phyloP scores from a whole-genome alignment of 2,888 invertebrate genomes.

The Drosophila dives region DNA sequence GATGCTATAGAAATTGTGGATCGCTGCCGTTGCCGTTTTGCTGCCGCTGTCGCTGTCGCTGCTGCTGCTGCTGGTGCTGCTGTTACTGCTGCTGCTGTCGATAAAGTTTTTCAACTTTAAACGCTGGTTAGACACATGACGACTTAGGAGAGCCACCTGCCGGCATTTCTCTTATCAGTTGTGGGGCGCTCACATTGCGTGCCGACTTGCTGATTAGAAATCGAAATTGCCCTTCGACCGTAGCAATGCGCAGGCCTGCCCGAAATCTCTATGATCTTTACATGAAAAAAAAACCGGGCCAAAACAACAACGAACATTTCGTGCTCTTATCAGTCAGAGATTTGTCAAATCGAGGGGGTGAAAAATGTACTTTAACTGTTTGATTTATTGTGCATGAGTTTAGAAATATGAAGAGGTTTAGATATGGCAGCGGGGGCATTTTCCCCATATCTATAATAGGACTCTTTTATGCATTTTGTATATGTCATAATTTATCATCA shows the following conservation, averaged over 20 bases:
- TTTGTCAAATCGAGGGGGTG: neutral
- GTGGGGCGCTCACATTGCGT: slow-evolving; percentile 21
- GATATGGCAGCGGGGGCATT: neutral
- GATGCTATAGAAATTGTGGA: slow-evolving; percentile 63
- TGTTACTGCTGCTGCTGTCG: slow-evolving; percentile 23
- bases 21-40: slow-evolving; percentile 23
- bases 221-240: slow-evolving; percentile 16
- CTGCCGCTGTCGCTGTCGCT: slow-evolving; percentile 1
- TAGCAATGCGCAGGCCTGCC: slow-evolving; percentile 13
- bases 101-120: slow-evolving; percentile 20
- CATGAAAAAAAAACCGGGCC: neutral
- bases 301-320: neutral
- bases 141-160: slow-evolving; percentile 38
- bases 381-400: neutral
- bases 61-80: slow-evolving; percentile 1
- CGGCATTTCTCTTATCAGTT: slow-evolving; percentile 39
- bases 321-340: slow-evolving; percentile 33
- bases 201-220: slow-evolving; percentile 33
- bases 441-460: neutral
- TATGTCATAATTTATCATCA: too few species aligned
- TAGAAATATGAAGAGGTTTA: neutral
- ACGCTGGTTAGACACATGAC: slow-evolving; percentile 10
- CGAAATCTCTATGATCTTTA: slow-evolving; percentile 42
- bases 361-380: neutral
- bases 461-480: neutral